A percentile compares a stretch with the other conserved stretches of the same genome.
phyloP scores from a whole-genome alignment of 2,797 vertebrate species.

The Propithecus perrieri region DNA sequence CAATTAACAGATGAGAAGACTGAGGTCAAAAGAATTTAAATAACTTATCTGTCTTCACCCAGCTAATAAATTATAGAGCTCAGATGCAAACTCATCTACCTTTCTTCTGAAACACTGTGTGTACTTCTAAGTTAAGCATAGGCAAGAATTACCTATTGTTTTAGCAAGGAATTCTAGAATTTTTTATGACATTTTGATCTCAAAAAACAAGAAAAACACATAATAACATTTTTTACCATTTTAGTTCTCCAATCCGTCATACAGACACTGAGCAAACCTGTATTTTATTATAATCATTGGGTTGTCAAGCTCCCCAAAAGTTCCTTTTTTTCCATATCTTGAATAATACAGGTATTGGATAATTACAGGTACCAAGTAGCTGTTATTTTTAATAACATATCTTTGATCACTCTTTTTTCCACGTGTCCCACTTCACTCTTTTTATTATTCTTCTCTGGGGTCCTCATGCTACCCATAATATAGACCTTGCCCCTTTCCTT shows the following conservation, averaged over 20 bases:
- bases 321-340: neutral
- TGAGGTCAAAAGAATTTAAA: neutral
- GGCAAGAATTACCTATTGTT: neutral
- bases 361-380: neutral
- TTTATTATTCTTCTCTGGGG: neutral
- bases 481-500: neutral
- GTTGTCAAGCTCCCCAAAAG: neutral
- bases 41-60: neutral
- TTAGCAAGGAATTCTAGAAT: neutral
- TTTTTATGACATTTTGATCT: neutral
- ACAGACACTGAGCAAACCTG: neutral
- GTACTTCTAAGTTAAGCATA: neutral
- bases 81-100: neutral
- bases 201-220: neutral
- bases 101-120: neutral
- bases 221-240: neutral
- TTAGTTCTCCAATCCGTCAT: neutral
- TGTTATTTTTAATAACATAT: neutral
- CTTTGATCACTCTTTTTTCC: neutral
- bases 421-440: neutral
- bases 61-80: neutral
- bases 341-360: neutral
- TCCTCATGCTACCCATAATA: neutral
- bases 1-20: neutral
- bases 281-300: neutral